Evolutionary conservation across 1,140 invertebrate species (phyloP).

Genomic region (Drosophila guanche): DNA sequence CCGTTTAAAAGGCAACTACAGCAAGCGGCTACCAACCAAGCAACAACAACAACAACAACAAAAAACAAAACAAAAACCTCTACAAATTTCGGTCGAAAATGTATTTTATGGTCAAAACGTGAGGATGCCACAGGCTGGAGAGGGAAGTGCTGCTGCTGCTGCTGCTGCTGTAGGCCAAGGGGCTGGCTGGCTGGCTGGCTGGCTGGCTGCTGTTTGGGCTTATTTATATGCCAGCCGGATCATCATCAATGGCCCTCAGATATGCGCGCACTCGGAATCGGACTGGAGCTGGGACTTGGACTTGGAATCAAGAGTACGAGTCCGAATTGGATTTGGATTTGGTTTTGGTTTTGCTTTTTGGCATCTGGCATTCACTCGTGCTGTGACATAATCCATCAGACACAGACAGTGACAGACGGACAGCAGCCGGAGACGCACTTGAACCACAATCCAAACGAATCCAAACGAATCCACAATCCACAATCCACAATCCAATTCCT

Average conservation of each 20-base stretch:
- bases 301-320: constrained; percentile 1
- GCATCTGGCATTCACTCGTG: constrained; percentile 25
- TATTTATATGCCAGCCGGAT: constrained; percentile 76
- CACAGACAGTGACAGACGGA: too few relatives aligned
- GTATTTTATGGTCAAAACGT: constrained; percentile 75
- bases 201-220: constrained; percentile 22
- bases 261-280: constrained; percentile 39
- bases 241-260: constrained; percentile 77
- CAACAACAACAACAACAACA: too few relatives aligned
- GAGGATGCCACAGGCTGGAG: constrained; percentile 61
- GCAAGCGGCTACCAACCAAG: constrained; percentile 32
- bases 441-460: constrained; percentile 55
- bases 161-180: constrained; percentile 3
- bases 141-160: constrained; percentile 16
- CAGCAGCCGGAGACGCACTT: constrained; percentile 61
- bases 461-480: constrained; percentile 10
- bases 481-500: constrained; percentile 10
- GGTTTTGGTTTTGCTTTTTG: constrained; percentile 7
- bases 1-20: constrained; percentile 40
- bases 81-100: constrained; percentile 75
- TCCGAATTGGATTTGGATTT: constrained; percentile 5
- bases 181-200: constrained; percentile 1
- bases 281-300: constrained; percentile 6
- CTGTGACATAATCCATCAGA: constrained; percentile 21
- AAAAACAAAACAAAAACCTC: too few relatives aligned